Percentiles rank a stretch among this genome's conserved stretches.
phyloP scores from a whole-genome alignment of 35 echinoderm and acorn worm species.

The Eucidaris tribuloides region DNA sequence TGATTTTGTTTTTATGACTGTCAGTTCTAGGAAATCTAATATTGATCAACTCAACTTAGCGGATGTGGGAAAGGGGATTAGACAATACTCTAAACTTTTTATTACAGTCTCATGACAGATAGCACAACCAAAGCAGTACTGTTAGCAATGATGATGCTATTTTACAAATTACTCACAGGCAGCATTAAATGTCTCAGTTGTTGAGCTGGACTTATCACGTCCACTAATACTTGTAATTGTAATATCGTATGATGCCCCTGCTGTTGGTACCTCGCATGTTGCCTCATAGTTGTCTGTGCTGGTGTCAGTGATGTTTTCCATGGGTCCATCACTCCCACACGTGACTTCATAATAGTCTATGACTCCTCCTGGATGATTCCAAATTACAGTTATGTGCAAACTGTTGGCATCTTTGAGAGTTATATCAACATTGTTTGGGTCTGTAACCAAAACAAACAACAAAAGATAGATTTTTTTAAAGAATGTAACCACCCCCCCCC shows the following conservation, averaged over 20 bases:
- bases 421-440: not conserved
- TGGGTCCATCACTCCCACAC: not conserved
- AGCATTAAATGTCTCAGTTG: not conserved
- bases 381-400: not conserved
- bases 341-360: not conserved
- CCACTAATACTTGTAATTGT: conserved; percentile 13
- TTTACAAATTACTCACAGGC: conserved; percentile 15
- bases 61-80: too few relatives aligned
- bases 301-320: not conserved
- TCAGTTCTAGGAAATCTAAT: too few relatives aligned
- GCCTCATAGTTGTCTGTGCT: not conserved
- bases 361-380: not conserved
- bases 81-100: too few relatives aligned
- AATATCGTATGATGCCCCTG: not conserved
- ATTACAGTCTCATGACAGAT: too few relatives aligned
- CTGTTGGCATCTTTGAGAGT: not conserved
- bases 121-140: too few relatives aligned
- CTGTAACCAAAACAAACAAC: too few relatives aligned
- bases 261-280: not conserved
- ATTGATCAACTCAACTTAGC: too few relatives aligned
- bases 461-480: too few relatives aligned
- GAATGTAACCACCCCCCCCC: too few relatives aligned
- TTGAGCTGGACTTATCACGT: not conserved
- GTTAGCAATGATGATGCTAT: too few relatives aligned
- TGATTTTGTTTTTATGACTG: too few relatives aligned